Conservation (phyloP, 2,888 invertebrate species). For the Sarcophaga subvicina region DNA sequence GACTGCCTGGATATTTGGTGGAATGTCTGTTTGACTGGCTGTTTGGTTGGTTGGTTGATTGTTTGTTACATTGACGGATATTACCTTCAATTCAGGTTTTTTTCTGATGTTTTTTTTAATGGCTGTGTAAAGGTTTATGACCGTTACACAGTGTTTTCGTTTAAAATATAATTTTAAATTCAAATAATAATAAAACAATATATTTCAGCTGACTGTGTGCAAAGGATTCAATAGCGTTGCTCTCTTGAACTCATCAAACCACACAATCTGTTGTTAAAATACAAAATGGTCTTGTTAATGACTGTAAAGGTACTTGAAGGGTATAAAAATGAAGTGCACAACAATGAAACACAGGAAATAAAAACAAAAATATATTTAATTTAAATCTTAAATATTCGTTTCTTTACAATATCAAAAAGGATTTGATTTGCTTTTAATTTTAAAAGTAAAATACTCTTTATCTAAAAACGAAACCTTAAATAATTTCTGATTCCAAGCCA, state of each 20-base stretch:
- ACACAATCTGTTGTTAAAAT: not conserved
- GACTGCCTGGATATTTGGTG: not conserved
- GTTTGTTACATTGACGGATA: not conserved
- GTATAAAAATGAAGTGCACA: not conserved
- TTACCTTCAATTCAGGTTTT: not conserved
- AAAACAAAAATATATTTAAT: not conserved
- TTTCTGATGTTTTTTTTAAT: not conserved
- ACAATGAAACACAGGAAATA: not conserved
- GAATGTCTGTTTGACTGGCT: too few species aligned
- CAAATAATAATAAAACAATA: conserved; percentile 31
- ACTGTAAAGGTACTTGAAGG: not conserved
- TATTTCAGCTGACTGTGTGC: not conserved
- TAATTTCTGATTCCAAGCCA: too few species aligned
- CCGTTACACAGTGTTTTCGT: not conserved
- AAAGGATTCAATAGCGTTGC: not conserved
- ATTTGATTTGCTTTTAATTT: too few species aligned
- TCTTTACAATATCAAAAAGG: too few species aligned
- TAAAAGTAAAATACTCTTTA: too few species aligned
- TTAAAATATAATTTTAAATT: conserved; percentile 34
- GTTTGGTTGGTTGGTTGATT: not conserved
- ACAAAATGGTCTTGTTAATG: not conserved
- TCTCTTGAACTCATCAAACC: conserved; percentile 1
- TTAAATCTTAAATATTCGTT: too few species aligned
- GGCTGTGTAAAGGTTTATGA: not conserved
- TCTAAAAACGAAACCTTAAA: too few species aligned